phyloP scores from a whole-genome alignment of 2,797 vertebrate genomes.

The Sebastiscus tertius region DNA sequence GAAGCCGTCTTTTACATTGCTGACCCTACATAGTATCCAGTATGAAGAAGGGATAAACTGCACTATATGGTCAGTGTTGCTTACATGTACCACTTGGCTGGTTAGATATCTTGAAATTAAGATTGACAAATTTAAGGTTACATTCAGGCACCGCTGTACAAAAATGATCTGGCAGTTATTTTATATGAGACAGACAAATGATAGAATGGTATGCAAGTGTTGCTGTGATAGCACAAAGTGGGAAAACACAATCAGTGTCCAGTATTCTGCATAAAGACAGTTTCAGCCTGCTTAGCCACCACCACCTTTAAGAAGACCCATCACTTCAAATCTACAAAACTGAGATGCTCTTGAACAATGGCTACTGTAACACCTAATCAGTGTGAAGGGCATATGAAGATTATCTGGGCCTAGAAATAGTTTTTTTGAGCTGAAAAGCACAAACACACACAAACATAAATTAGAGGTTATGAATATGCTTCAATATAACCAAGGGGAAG shows the following conservation, averaged over 20 bases:
- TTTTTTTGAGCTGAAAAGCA: neutral
- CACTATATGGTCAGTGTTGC: neutral
- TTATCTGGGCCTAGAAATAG: neutral
- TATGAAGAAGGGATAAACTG: conserved; percentile 15
- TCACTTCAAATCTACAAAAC: conserved; percentile 14
- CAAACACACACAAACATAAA: neutral
- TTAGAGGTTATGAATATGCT: neutral
- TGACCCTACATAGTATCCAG: conserved; percentile 50
- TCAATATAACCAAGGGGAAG: neutral
- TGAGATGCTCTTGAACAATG: neutral
- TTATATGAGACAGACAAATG: neutral
- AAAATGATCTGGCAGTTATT: neutral
- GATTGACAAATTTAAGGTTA: neutral
- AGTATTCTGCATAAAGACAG: neutral
- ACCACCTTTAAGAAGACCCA: neutral
- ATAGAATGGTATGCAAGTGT: neutral
- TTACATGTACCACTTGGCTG: neutral
- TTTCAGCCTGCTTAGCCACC: neutral
- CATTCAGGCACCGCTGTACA: neutral
- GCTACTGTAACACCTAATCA: neutral
- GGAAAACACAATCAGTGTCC: neutral
- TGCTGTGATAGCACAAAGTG: neutral
- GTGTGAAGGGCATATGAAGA: neutral
- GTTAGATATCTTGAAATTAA: conserved; percentile 9
- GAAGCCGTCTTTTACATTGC: conserved; percentile 51